phyloP scores from a whole-genome alignment of 1,140 invertebrate species.

The Arion vulgaris region DNA sequence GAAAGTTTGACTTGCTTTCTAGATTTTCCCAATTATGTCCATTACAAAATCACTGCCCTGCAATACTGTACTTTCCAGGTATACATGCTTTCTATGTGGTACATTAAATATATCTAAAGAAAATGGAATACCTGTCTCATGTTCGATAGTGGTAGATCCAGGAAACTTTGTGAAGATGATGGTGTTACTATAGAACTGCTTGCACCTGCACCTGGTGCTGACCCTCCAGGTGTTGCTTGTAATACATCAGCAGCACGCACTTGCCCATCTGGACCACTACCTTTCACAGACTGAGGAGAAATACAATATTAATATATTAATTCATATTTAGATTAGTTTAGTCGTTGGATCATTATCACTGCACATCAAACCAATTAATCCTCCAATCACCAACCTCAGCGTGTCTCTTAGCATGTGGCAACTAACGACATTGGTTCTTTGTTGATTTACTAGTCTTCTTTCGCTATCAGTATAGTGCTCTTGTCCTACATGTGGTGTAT shows the following conservation, averaged over 20 bases:
- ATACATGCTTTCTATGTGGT: no score
- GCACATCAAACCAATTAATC: no score
- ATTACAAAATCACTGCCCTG: no score
- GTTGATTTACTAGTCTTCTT: no score
- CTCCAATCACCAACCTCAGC: background rate
- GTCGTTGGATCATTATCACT: no score
- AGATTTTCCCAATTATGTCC: no score
- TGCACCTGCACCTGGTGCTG: conserved; percentile 60
- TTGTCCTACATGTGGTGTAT: no score
- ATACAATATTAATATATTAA: background rate
- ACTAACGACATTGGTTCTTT: no score
- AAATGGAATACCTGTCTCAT: conserved; percentile 79
- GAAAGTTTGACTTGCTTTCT: no score
- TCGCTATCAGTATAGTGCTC: background rate
- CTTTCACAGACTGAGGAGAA: conserved; percentile 77
- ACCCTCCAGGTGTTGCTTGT: conserved; percentile 69
- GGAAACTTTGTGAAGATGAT: conserved; percentile 73
- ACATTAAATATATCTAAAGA: background rate
- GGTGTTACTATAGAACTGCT: conserved; percentile 58
- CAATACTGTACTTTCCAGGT: no score
- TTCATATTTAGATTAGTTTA: no score
- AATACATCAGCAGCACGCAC: conserved; percentile 89
- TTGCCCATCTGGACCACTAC: conserved; percentile 90
- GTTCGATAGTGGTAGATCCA: conserved; percentile 89
- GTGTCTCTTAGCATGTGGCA: no score